Evolutionary conservation across 2,888 invertebrate genomes (phyloP).

Genomic region (Eulithis prunata): DNA sequence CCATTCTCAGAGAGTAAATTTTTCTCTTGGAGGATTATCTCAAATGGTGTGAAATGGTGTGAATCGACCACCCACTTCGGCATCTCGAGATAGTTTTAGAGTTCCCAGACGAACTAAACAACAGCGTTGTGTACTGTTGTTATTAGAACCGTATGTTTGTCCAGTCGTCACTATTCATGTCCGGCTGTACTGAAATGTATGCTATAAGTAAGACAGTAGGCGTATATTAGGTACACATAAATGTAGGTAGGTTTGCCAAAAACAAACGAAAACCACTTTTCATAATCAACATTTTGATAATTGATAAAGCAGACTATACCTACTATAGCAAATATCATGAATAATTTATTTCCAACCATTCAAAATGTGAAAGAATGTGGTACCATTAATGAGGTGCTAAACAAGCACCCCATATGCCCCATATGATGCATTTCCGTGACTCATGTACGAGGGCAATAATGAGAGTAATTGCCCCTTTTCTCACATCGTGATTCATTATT

Average conservation of each 20-base stretch:
- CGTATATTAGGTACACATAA: not conserved
- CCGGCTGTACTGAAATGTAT: conserved; percentile 51
- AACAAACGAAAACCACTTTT: too few species aligned
- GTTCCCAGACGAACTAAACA: conserved; percentile 76
- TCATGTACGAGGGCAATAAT: conserved; percentile 68
- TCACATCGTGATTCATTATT: conserved; percentile 80
- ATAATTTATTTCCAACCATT: conserved; percentile 16
- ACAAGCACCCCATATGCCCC: conserved; percentile 45
- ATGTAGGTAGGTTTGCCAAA: too few species aligned
- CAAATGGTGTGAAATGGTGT: conserved; percentile 29
- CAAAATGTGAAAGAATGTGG: conserved; percentile 44
- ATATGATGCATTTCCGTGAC: conserved; percentile 62
- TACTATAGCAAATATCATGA: not conserved
- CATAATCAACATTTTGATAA: too few species aligned
- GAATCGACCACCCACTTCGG: conserved; percentile 74
- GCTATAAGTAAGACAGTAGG: conserved; percentile 11
- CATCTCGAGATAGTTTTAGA: conserved; percentile 63
- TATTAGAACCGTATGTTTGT: conserved; percentile 76
- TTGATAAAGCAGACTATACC: too few species aligned
- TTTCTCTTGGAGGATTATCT: conserved; percentile 29
- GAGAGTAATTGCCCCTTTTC: conserved; percentile 79
- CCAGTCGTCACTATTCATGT: conserved; percentile 66
- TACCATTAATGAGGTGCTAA: conserved; percentile 45
- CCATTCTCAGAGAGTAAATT: not conserved
- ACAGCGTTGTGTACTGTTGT: conserved; percentile 77